Evolutionary conservation across 1,140 invertebrate genomes (phyloP), one percentile per base, ranked within the genome.

Genomic region (Camponotus floridanus): DNA sequence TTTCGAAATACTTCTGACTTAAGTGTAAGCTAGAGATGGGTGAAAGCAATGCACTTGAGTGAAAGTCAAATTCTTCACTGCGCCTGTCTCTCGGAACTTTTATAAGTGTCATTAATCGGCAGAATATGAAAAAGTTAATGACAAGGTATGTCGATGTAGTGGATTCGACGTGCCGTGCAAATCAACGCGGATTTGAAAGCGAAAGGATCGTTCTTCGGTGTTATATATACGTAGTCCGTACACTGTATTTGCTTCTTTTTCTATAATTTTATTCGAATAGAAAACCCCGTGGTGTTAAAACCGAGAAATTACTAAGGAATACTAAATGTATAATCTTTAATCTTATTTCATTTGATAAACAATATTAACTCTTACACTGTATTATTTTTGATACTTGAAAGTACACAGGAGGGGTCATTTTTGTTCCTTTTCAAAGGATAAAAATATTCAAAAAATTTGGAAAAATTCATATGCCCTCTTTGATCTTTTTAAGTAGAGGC

Each of bases 61-160:
- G 89, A 90, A 90, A 90, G 89, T 90, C 76, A 87, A 87, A 90
- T 87, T 81, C 55, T 87, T 81, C 55, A 62, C 88, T 26, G 33
- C 33, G 3, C 31, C 57, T 55, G 36, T 59, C 39, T 36, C 42
- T 71, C 21, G 8, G n/a, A 64, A 36, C 78, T 62, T 51, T 39
- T n/a, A n/a, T 15, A 55, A 70, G 73, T 61, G 62, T 86, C 59
- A 81, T 85, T 87, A 78, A 89, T 89, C 76, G 78, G 45, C 39
- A 33, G 21, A n/a, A 81, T 18, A 1, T 26, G 11, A 64, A 57
- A n/a, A 15, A 31, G 45, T 57, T 51, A 71, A 76, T 55, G 39
- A 45, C 33, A 76, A 26, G 36, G 13, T n/a, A n/a, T n/a, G n/a
- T 8, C 51, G 48, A 68, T 3, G 7, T n/a, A 45, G 8, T 45